A percentile compares a stretch with the other conserved stretches of the same genome.
Conservation (phyloP, 2,797 vertebrate species). For the Masticophis lateralis region DNA sequence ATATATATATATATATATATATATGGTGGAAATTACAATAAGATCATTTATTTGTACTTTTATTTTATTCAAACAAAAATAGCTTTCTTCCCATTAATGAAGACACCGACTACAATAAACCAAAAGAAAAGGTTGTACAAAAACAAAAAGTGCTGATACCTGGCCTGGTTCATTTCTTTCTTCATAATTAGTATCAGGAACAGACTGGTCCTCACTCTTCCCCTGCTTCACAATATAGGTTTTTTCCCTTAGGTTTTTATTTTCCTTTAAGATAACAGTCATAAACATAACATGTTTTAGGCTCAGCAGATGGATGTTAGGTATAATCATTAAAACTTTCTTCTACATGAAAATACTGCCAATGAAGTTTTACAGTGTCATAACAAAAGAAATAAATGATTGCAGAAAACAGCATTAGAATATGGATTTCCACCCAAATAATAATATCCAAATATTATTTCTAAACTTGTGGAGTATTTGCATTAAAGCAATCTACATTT, state of each 20-base stretch:
- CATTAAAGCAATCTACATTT: neutral
- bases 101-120: neutral
- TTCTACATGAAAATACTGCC: neutral
- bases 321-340: neutral
- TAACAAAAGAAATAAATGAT: neutral
- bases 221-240: conserved; percentile 76
- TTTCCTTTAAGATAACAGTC: conserved; percentile 53
- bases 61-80: neutral
- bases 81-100: neutral
- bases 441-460: neutral
- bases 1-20: too few relatives aligned
- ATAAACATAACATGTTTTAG: neutral
- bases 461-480: neutral
- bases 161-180: conserved; percentile 34
- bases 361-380: neutral
- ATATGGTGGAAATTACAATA: neutral
- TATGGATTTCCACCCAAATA: neutral
- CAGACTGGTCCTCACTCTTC: conserved; percentile 35
- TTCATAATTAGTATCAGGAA: conserved; percentile 18
- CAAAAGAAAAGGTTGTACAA: neutral
- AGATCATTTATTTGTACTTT: neutral
- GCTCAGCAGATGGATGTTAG: neutral
- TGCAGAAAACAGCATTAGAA: neutral
- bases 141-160: conserved; percentile 44
- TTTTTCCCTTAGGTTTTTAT: conserved; percentile 54